phyloP scores from a whole-genome alignment of 2,113 vertebrate species.

The Cephalopterus ornatus region DNA sequence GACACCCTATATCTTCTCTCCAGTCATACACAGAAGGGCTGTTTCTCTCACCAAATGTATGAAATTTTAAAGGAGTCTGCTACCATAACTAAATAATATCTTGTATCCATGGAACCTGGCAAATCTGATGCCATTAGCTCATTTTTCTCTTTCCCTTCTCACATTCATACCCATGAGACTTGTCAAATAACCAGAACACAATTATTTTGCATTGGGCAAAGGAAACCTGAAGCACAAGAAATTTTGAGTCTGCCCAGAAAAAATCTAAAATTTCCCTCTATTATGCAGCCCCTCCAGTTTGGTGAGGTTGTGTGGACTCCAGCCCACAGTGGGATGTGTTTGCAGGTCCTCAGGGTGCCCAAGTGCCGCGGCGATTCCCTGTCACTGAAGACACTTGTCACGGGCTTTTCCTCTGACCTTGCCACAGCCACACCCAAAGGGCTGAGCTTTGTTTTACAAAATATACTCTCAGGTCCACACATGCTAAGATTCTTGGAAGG shows the following conservation, averaged over 20 bases:
- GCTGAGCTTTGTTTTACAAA: neutral
- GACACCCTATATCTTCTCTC: neutral
- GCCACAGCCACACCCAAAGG: neutral
- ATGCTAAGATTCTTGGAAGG: neutral
- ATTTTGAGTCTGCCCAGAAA: neutral
- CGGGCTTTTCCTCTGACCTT: neutral
- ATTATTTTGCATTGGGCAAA: neutral
- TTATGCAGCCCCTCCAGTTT: neutral
- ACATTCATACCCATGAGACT: neutral
- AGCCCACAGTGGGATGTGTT: neutral
- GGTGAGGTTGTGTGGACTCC: neutral
- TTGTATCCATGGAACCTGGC: neutral
- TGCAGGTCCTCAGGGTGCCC: neutral
- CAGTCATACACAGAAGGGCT: neutral
- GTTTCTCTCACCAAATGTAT: neutral
- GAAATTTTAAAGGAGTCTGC: neutral
- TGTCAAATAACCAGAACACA: neutral
- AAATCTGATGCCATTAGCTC: neutral
- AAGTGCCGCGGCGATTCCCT: neutral
- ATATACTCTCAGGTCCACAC: neutral
- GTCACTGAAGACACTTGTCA: neutral
- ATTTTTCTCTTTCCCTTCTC: neutral
- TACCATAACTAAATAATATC: neutral
- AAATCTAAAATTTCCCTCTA: neutral
- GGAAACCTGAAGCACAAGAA: neutral